A percentile compares a stretch with the other conserved stretches of the same genome.
These are phyloP conservation scores for Phallusia fumigata DNA, from an alignment of 23 tunicate genomes.

Conservation along the genomic window DNA sequence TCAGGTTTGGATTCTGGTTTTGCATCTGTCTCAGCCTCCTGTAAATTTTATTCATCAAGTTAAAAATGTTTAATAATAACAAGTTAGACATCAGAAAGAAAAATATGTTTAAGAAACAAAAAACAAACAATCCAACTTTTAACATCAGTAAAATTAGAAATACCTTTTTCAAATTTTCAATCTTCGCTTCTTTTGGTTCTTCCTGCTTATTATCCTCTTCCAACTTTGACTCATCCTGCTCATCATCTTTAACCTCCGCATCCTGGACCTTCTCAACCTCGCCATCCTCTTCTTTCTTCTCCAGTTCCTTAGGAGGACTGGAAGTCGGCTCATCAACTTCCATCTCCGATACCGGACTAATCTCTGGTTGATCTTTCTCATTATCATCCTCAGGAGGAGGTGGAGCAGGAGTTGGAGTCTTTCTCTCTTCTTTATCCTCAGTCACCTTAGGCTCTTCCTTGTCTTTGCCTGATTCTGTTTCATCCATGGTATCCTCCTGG, in stretches of 20 bases:
- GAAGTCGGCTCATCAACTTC: not conserved
- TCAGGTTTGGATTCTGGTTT: slow-evolving; percentile 17
- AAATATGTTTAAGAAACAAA: not conserved
- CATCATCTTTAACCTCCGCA: slow-evolving; percentile 16
- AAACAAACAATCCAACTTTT: not conserved
- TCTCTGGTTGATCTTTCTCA: not conserved
- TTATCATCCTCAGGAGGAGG: slow-evolving; percentile 8
- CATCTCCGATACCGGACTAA: not conserved
- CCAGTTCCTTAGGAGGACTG: not conserved
- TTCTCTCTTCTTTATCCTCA: not conserved
- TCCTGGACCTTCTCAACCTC: slow-evolving; percentile 14
- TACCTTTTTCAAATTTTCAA: slow-evolving; percentile 14
- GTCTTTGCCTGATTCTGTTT: slow-evolving; percentile 1
- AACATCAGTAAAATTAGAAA: not conserved
- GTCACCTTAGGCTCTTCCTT: not conserved
- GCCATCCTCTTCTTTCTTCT: slow-evolving; percentile 7
- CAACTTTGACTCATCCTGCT: slow-evolving; percentile 8
- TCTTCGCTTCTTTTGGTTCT: slow-evolving; percentile 1
- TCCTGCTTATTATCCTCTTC: not conserved
- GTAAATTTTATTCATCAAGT: not conserved
- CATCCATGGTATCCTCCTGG: not conserved
- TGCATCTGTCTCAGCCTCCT: not conserved
- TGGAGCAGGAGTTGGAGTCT: not conserved
- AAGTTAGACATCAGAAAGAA: too few species aligned
- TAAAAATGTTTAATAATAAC: not conserved